These are phyloP conservation scores for Nasua narica DNA, from an alignment of 2,797 vertebrate genomes.

Conservation along the genomic window DNA sequence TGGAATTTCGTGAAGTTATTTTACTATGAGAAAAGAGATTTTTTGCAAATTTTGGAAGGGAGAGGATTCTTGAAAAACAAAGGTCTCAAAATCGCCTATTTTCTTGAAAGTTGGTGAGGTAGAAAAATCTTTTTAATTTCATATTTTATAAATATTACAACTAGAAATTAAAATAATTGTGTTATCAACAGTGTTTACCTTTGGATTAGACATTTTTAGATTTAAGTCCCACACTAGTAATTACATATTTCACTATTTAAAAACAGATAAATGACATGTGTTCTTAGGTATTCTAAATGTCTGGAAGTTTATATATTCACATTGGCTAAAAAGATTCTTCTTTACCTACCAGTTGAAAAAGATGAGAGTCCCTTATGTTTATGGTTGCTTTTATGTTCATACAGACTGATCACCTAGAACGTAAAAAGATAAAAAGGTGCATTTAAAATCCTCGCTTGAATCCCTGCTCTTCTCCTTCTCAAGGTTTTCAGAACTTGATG, in stretches of 20 bases:
- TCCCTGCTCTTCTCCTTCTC: neutral
- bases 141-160: neutral
- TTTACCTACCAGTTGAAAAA: neutral
- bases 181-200: neutral
- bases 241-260: neutral
- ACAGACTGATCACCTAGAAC: neutral
- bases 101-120: neutral
- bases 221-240: neutral
- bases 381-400: neutral
- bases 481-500: neutral
- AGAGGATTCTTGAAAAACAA: neutral
- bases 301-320: neutral
- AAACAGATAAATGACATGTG: neutral
- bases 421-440: neutral
- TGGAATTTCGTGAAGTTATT: neutral
- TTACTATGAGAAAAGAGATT: neutral
- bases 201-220: neutral
- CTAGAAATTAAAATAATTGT: neutral
- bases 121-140: neutral
- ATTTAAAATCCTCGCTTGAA: neutral
- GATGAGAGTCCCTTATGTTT: neutral
- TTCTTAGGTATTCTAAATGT: neutral
- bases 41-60: neutral
- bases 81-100: neutral
- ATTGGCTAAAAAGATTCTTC: neutral